These are phyloP conservation scores for Oophaga sylvatica DNA, from an alignment of 2,797 vertebrate species.

Conservation along the genomic window DNA sequence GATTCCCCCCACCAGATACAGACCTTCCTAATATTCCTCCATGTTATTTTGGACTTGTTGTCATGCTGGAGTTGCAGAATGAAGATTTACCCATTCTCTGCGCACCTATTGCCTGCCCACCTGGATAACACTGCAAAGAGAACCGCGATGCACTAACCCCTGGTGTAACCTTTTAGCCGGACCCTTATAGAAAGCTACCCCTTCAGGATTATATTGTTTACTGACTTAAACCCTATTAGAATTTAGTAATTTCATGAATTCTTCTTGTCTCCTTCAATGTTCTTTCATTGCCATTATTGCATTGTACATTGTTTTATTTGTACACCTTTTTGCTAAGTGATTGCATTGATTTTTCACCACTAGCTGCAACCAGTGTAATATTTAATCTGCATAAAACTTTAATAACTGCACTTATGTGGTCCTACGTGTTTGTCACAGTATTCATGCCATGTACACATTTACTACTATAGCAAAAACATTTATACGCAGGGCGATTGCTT, in stretches of 20 bases:
- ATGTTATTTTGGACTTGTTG: neutral
- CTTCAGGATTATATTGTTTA: neutral
- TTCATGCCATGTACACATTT: neutral
- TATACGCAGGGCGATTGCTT: too few species aligned
- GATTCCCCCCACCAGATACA: conserved; percentile 44
- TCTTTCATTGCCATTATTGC: neutral
- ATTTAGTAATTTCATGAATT: neutral
- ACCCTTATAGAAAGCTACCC: neutral
- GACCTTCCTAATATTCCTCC: neutral
- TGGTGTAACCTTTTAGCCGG: neutral
- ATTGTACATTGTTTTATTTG: neutral
- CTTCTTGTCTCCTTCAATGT: neutral
- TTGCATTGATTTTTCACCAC: neutral
- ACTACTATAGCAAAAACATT: too few species aligned
- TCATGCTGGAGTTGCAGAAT: neutral
- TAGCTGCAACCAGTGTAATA: neutral
- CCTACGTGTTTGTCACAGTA: neutral
- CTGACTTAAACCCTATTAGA: conserved; percentile 4
- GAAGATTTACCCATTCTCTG: neutral
- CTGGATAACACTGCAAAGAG: neutral
- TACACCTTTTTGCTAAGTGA: neutral
- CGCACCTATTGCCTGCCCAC: neutral
- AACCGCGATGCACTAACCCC: neutral
- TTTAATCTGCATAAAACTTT: conserved; percentile 20
- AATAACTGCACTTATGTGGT: neutral